Evolutionary conservation across 92 coral and sea anemone species (phyloP).

Genomic region (Parazoanthus atlanticus): DNA sequence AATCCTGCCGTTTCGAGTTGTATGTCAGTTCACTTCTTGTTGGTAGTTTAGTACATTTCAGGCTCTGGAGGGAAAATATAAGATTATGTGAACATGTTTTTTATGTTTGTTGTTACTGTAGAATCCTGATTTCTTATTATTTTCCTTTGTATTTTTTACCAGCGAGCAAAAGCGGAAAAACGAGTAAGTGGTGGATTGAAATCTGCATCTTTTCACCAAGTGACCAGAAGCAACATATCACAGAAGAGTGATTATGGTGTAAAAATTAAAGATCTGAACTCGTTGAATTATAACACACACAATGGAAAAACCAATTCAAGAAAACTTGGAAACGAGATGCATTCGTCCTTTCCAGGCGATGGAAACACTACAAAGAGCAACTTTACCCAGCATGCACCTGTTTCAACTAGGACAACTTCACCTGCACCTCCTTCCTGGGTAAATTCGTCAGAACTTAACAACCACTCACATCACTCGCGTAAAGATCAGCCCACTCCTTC

Average conservation of each 20-base stretch:
- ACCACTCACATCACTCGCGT: not conserved
- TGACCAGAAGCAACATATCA: not conserved
- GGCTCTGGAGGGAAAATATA: not conserved
- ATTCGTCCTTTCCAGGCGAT: not conserved
- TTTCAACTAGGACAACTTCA: not conserved
- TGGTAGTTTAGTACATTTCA: no score
- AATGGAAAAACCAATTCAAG: not conserved
- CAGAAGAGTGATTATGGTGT: not conserved
- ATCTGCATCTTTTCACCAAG: not conserved
- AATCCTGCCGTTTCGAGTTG: not conserved
- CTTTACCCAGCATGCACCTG: not conserved
- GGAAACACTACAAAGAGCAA: not conserved
- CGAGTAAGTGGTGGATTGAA: not conserved
- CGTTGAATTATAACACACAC: not conserved
- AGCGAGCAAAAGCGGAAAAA: constrained; percentile 24
- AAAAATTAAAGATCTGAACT: not conserved
- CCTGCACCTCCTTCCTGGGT: not conserved
- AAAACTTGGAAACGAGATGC: not conserved
- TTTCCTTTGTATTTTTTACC: not conserved
- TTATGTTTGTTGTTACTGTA: not conserved
- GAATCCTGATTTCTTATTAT: not conserved
- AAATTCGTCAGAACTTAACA: not conserved
- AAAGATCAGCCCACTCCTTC: not conserved
- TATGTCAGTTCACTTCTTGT: not conserved
- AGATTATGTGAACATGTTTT: not conserved